Conservation (phyloP, 2,888 invertebrate genomes). For the Nemotelus nigrinus region DNA sequence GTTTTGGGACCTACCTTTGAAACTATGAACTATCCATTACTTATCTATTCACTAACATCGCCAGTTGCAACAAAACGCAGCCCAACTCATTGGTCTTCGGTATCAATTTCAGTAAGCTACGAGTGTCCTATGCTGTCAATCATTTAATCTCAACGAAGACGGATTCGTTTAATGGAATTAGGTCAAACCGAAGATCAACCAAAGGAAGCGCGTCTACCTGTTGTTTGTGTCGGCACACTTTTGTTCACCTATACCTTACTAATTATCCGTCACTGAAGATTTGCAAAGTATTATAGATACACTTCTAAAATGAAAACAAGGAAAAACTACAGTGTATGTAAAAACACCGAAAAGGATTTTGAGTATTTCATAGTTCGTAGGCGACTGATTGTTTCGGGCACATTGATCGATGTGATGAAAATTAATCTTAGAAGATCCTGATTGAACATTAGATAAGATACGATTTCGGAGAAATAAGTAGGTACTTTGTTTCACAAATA, state of each 20-base stretch:
- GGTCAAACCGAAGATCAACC: not conserved
- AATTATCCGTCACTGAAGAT: conserved; percentile 13
- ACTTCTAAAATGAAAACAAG: too few species aligned
- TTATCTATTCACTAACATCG: too few species aligned
- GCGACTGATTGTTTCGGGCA: too few species aligned
- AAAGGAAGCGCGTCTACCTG: conserved; percentile 14
- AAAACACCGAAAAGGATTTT: conserved; percentile 27
- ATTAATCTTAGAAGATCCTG: too few species aligned
- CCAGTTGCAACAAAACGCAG: too few species aligned
- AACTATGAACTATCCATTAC: not conserved
- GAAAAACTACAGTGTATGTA: not conserved
- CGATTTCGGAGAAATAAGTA: too few species aligned
- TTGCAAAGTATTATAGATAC: conserved; percentile 6
- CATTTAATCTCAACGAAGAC: conserved; percentile 3
- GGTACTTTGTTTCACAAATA: too few species aligned
- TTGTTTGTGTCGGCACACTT: conserved; percentile 19
- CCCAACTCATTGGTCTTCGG: not conserved
- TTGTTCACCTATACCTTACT: conserved; percentile 3
- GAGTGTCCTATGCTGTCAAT: conserved; percentile 12
- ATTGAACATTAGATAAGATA: too few species aligned
- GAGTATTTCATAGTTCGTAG: too few species aligned
- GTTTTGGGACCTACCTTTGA: too few species aligned
- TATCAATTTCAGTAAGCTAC: not conserved
- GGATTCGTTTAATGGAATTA: conserved; percentile 37
- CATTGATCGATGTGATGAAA: too few species aligned